These are phyloP conservation scores for Lipotes vexillifer DNA, from an alignment of 2,113 vertebrate genomes.

Conservation along the genomic window DNA sequence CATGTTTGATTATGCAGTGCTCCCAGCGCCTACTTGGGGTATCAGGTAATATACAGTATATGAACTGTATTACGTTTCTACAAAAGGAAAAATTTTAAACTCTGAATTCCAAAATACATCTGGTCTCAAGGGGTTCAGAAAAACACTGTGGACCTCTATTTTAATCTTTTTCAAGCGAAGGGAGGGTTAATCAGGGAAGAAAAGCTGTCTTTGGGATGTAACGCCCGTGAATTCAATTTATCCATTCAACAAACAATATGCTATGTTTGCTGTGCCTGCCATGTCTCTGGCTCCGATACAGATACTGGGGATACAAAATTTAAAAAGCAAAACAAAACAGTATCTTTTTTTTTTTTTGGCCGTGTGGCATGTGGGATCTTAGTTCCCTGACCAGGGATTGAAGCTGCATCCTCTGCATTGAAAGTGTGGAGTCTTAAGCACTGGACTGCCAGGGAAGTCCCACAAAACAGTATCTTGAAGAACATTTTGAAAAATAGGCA, in stretches of 20 bases:
- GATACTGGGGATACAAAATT: fast-evolving
- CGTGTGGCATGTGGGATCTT: no score
- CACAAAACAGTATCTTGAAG: background rate
- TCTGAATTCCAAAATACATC: background rate
- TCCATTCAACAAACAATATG: background rate
- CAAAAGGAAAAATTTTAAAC: background rate
- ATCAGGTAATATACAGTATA: background rate
- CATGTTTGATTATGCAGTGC: background rate
- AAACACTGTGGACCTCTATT: background rate
- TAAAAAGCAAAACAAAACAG: no score
- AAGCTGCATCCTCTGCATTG: no score
- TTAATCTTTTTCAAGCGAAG: background rate
- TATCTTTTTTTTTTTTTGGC: background rate
- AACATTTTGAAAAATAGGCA: background rate
- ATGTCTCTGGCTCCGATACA: background rate
- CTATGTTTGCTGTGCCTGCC: background rate
- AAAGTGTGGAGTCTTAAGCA: no score
- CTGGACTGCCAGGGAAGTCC: no score
- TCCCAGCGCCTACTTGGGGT: background rate
- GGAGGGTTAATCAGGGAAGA: background rate
- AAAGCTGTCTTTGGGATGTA: background rate
- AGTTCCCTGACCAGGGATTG: no score
- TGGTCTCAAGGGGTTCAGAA: background rate
- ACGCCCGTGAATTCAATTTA: background rate
- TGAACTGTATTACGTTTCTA: background rate